These are phyloP conservation scores for Hippolais icterina DNA, from an alignment of 2,113 vertebrate species.

Conservation along the genomic window DNA sequence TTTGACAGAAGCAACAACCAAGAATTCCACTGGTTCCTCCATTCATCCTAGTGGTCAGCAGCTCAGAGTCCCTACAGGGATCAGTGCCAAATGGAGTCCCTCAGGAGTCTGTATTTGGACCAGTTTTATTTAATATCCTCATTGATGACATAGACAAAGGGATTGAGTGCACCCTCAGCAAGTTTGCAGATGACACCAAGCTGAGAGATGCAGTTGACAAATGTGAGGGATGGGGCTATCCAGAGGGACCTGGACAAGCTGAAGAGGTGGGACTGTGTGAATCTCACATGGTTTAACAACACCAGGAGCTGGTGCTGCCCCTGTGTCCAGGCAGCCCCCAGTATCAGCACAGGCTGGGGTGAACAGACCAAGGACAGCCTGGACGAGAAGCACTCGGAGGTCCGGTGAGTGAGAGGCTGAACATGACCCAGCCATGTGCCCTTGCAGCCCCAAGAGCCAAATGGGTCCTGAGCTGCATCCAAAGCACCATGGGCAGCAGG, in stretches of 20 bases:
- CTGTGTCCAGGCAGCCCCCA: background rate
- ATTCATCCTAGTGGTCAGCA: background rate
- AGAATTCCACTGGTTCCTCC: background rate
- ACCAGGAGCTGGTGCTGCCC: background rate
- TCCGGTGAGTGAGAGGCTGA: background rate
- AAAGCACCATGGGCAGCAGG: background rate
- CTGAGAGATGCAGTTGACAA: background rate
- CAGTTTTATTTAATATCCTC: background rate
- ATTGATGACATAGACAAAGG: background rate
- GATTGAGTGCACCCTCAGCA: background rate
- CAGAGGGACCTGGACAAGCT: background rate
- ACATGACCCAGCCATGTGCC: background rate
- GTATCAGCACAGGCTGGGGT: background rate
- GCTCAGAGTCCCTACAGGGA: background rate
- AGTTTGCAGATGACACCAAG: background rate
- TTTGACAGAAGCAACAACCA: background rate
- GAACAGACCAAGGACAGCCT: background rate
- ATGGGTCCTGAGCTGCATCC: background rate
- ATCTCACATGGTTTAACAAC: background rate
- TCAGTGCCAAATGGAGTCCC: background rate
- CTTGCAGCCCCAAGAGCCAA: background rate
- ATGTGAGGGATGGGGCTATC: background rate
- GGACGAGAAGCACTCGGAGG: rapidly evolving
- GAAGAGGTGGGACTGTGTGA: background rate
- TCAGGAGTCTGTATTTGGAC: background rate